Conservation (phyloP, 1,140 invertebrate genomes). For the Idris sp. region DNA sequence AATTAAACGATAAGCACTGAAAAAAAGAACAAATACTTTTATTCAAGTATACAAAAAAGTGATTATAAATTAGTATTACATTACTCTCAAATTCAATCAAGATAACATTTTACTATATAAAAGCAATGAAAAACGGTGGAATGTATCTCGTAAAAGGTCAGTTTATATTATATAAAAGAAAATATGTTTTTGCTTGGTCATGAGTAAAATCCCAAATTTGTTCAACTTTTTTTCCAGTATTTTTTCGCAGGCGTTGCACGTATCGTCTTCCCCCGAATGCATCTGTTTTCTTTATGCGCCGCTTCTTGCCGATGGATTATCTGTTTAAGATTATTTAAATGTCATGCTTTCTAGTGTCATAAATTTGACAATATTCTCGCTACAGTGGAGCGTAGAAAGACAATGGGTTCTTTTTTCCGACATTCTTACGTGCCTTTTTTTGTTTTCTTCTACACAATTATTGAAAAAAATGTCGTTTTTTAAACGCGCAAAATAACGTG, state of each 20-base stretch:
- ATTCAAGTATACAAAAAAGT: neutral
- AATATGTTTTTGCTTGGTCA: conserved; percentile 47
- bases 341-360: conserved; percentile 28
- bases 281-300: conserved; percentile 50
- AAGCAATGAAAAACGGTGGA: conserved; percentile 39
- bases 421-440: too few species aligned
- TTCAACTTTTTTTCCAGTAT: conserved; percentile 21
- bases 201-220: conserved; percentile 56
- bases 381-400: conserved; percentile 13
- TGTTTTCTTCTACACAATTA: too few species aligned
- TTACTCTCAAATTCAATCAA: conserved; percentile 30
- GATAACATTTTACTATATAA: conserved; percentile 32
- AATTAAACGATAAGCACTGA: too few species aligned
- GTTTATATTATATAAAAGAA: conserved; percentile 49
- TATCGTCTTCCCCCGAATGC: conserved; percentile 28
- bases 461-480: too few species aligned
- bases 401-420: conserved; percentile 6
- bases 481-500: too few species aligned
- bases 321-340: conserved; percentile 47
- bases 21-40: too few species aligned
- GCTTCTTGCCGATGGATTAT: conserved; percentile 49
- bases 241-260: conserved; percentile 58
- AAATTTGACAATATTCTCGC: conserved; percentile 18
- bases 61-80: conserved; percentile 31
- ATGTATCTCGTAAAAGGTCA: conserved; percentile 42